Evolutionary conservation across 2,113 vertebrate genomes (phyloP).

Genomic region (Machaerirhynchus nigripectus): DNA sequence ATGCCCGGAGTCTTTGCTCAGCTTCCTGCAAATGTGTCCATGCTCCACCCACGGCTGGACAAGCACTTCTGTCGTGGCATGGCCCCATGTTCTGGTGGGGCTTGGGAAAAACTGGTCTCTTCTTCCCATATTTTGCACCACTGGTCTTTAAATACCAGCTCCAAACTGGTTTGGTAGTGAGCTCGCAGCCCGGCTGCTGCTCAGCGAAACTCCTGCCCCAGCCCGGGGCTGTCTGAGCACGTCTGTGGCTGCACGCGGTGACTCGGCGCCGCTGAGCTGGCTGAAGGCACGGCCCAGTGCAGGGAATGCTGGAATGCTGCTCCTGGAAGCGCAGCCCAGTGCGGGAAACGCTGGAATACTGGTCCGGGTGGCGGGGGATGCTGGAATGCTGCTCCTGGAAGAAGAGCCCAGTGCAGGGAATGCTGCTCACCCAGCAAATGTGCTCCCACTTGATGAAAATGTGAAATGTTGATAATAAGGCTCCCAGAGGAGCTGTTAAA

Average conservation of each 20-base stretch:
- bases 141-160: background rate
- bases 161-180: background rate
- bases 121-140: background rate
- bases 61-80: background rate
- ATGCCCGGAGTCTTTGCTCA: background rate
- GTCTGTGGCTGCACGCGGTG: background rate
- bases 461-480: background rate
- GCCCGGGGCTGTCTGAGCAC: background rate
- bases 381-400: background rate
- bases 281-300: background rate
- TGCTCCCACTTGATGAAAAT: background rate
- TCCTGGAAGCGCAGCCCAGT: background rate
- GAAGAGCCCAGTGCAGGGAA: background rate
- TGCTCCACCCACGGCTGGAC: background rate
- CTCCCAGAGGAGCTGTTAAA: background rate
- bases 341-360: background rate
- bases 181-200: background rate
- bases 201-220: background rate
- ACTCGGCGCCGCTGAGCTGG: background rate
- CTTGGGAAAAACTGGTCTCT: background rate
- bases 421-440: background rate
- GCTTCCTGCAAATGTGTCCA: background rate
- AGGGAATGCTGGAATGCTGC: background rate
- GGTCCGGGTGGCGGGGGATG: background rate
- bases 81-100: rapidly evolving